Percentiles rank a stretch among this genome's conserved stretches.
These are phyloP conservation scores for Petrophora chlorosata DNA, from an alignment of 2,888 invertebrate genomes.

Conservation along the genomic window DNA sequence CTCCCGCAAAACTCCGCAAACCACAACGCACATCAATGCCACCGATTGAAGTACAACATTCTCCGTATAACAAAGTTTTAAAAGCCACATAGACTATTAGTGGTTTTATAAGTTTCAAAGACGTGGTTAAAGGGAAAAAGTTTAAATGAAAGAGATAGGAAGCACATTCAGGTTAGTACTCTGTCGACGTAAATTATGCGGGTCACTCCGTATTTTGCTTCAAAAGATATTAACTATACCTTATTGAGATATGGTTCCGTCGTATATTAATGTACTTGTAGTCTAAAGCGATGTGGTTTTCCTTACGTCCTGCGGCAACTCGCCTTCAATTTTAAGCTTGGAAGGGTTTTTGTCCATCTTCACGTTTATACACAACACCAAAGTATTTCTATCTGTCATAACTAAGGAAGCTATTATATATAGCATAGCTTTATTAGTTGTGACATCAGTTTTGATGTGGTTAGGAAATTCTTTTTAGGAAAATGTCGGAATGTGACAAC, in stretches of 20 bases:
- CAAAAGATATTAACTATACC: not conserved
- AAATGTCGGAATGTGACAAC: too few species aligned
- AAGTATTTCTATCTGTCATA: too few species aligned
- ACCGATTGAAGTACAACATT: slow-evolving; percentile 21
- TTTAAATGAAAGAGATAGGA: slow-evolving; percentile 58
- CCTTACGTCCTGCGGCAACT: slow-evolving; percentile 33
- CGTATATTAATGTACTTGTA: slow-evolving; percentile 14
- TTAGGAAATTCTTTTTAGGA: too few species aligned
- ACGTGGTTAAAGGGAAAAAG: slow-evolving; percentile 57
- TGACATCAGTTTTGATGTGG: too few species aligned
- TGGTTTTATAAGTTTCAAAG: slow-evolving; percentile 67
- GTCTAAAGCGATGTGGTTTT: slow-evolving; percentile 50
- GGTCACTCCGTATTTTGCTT: too few species aligned
- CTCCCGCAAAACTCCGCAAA: slow-evolving; percentile 14
- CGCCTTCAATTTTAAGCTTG: slow-evolving; percentile 38
- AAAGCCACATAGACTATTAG: slow-evolving; percentile 71
- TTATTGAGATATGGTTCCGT: slow-evolving; percentile 2
- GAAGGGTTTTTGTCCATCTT: too few species aligned
- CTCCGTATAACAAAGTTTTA: slow-evolving; percentile 52
- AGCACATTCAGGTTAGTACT: slow-evolving; percentile 8
- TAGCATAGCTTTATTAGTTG: too few species aligned
- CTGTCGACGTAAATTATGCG: too few species aligned
- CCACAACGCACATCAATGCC: slow-evolving; percentile 14
- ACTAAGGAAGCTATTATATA: too few species aligned
- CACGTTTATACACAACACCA: too few species aligned